phyloP scores from a whole-genome alignment of 2,888 invertebrate genomes.

The Pharmacophagus antenor region DNA sequence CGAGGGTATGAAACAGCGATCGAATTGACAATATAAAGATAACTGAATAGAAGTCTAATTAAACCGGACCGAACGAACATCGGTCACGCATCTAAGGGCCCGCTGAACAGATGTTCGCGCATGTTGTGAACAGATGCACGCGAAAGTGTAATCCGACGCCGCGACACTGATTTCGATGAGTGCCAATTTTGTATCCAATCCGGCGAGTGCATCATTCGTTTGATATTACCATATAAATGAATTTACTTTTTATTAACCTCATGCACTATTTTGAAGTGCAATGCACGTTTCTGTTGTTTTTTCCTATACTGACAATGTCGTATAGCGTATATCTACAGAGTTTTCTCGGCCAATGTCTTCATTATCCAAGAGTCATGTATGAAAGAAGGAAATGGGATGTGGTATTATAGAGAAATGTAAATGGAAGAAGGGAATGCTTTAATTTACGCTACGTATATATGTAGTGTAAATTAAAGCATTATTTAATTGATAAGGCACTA shows the following conservation, averaged over 20 bases:
- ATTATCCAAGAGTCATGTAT: too few relatives aligned
- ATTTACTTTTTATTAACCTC: neutral
- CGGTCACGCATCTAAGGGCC: constrained; percentile 56
- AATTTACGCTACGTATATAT: too few relatives aligned
- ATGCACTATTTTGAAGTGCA: neutral
- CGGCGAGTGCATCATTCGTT: constrained; percentile 14
- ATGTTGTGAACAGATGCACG: constrained; percentile 64
- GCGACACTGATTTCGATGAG: constrained; percentile 40
- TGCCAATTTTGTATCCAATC: constrained; percentile 42
- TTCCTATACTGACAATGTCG: too few relatives aligned
- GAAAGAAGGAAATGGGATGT: too few relatives aligned
- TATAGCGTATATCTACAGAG: too few relatives aligned
- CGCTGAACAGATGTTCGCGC: constrained; percentile 66
- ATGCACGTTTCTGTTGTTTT: too few relatives aligned
- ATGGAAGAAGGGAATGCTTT: neutral
- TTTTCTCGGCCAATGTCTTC: too few relatives aligned
- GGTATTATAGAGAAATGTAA: too few relatives aligned
- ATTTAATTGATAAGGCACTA: too few relatives aligned
- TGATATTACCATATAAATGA: constrained; percentile 6
- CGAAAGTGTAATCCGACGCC: constrained; percentile 52
- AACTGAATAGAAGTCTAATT: constrained; percentile 74
- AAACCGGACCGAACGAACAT: constrained; percentile 51
- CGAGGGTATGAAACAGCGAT: constrained; percentile 60
- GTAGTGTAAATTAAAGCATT: too few relatives aligned
- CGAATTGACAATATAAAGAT: constrained; percentile 63